Base-by-base conservation (phyloP, 64 coral and sea anemone genomes). In the Hydrozoanthus tunicans region DNA sequence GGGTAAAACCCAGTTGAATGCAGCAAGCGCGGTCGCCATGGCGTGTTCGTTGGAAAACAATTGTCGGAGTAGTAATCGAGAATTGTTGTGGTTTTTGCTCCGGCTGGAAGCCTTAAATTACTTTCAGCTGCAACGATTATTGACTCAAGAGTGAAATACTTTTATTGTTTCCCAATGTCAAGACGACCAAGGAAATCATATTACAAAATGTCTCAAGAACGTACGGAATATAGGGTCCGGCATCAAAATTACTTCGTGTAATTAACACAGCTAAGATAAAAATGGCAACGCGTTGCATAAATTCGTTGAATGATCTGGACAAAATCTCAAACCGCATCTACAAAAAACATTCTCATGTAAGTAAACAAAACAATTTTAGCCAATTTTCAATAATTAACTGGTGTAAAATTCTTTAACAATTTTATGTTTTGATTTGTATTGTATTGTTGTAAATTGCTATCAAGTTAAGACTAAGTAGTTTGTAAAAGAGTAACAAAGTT, bases 221-320 rank as follows among this genome's bases (percentile, higher is more conserved):
- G 14, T 76, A 15, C 20, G 23, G 51, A 51, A 51, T 53, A 52
- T 52, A 26, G 2, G 14, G 5, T 64, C 24, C 56, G 27, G 59
- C 25, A 51, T 24, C 89, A 25, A 78, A 6, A 90, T 12, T 53
- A 17, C 59, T 73, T 75, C 53, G 5, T 17, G 51, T 25, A 32
- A 24, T 5, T 20, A 14, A 14, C n/a, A 13, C 74, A 43, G 59
- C 54, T 26, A 5, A 13, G 17, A 59, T 62, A 88, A 77, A 52
- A 71, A 97, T 97, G 95, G 92, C 95, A 23, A 94, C 95, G 14
- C 90, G 95, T 20, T 97, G 95, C 9, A 92, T 97, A 77, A 84
- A 69, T 62, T 86, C 90, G 70, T 89, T 97, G 32, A 97, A 97
- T 23, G 95, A 97, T 26, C 82, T 97, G 77, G 95, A 97, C 80